Evolutionary conservation across 2,888 invertebrate genomes (phyloP), one percentile per base, ranked within the genome.

Genomic region (Plutella xylostella): DNA sequence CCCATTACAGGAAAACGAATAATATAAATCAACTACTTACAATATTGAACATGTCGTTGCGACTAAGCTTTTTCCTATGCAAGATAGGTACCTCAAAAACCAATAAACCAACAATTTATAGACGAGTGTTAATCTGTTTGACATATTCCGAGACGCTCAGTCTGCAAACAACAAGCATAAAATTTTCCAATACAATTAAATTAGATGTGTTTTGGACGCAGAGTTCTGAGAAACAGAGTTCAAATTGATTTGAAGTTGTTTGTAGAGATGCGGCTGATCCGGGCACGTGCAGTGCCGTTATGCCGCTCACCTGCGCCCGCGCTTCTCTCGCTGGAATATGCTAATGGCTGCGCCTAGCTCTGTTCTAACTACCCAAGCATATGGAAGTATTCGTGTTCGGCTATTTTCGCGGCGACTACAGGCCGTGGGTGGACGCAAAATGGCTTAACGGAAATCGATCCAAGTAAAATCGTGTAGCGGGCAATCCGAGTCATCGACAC

Each of bases 271-370:
- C 61, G 64, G 63, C 67, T 52, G 68, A 72, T 74, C 68, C 65
- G 65, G 62, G 60, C 66, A 64, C 60, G 63, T 62, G 56, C 58
- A 58, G 69, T 77, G 66, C 82, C 82, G 82, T 83, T 80, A 80
- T 21, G 63, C 54, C 71, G 74, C 65, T 80, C 79, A 79, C 76
- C 78, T 79, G 78, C 72, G 78, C 71, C 63, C 66, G 76, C 72
- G 72, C 77, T 71, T 78, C 77, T 75, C 74, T 7, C 19, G 18
- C 43, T 22, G 22, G 25, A 19, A 20, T 79, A 80, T 80, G 80
- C 73, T 78, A 80, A 82, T 78, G 64, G 72, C 57, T 63, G 68
- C 68, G 60, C 61, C 57, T 15, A 39, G 12, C 18, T 22, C 39
- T 39, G 39, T 41, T 19, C 41, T n/a, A 30, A 30, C 30, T 30